Percentiles rank a stretch among this genome's conserved stretches.
Evolutionary conservation across 2,797 vertebrate genomes (phyloP).

Genomic region (Ispidina picta): DNA sequence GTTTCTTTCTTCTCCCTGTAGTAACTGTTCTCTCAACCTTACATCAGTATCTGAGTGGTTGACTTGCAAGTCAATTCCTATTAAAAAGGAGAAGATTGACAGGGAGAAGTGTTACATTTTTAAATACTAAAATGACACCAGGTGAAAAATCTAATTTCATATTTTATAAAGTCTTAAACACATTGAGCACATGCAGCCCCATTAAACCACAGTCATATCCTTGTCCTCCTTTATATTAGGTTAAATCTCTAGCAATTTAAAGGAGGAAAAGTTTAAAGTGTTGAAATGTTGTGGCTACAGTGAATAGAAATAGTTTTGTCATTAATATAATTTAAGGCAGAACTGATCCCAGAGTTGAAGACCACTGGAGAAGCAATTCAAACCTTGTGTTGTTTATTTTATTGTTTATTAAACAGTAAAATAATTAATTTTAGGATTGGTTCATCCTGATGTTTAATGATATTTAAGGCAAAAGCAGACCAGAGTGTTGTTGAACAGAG

Average conservation of each 20-base stretch:
- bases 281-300: neutral
- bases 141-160: neutral
- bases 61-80: neutral
- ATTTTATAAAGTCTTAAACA: neutral
- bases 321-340: neutral
- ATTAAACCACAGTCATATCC: neutral
- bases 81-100: neutral
- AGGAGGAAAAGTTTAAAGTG: neutral
- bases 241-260: neutral
- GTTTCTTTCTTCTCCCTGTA: conserved; percentile 11
- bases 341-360: neutral
- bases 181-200: neutral
- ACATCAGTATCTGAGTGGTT: neutral
- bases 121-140: neutral
- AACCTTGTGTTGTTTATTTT: neutral
- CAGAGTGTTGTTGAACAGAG: neutral
- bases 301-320: neutral
- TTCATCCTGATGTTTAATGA: neutral
- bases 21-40: neutral
- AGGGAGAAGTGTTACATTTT: neutral
- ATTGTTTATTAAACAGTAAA: neutral
- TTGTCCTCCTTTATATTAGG: neutral
- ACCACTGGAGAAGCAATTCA: neutral
- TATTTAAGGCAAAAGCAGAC: neutral
- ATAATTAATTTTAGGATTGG: neutral